These are phyloP conservation scores for Amphipyra tragopoginis DNA, from an alignment of 2,888 invertebrate genomes.

Conservation along the genomic window DNA sequence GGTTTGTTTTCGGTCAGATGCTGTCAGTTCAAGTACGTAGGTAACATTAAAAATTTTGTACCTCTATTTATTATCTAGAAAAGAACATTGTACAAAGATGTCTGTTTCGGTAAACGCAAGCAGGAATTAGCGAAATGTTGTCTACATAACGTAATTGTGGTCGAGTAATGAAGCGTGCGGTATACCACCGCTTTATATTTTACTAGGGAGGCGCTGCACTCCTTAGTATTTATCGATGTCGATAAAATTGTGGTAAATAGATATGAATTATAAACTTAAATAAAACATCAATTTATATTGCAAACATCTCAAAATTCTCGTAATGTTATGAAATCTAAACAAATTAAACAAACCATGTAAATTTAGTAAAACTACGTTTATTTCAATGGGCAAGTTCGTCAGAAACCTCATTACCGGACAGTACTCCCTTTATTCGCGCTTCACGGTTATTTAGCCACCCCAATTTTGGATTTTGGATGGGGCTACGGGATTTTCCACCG, in stretches of 20 bases:
- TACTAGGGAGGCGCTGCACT: not conserved
- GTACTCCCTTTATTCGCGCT: slow-evolving; percentile 54
- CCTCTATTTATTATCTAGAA: too few relatives aligned
- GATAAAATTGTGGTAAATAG: slow-evolving; percentile 3
- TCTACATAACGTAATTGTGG: not conserved
- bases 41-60: too few relatives aligned
- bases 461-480: slow-evolving; percentile 23
- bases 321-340: not conserved
- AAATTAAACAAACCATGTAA: slow-evolving; percentile 32
- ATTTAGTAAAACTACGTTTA: slow-evolving; percentile 29
- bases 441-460: slow-evolving; percentile 60
- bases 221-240: slow-evolving; percentile 15
- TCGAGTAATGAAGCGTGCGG: slow-evolving; percentile 6
- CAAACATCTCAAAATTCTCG: too few relatives aligned
- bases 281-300: not conserved
- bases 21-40: too few relatives aligned
- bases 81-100: too few relatives aligned
- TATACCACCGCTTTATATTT: slow-evolving; percentile 2
- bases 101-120: not conserved
- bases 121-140: not conserved
- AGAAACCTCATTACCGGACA: slow-evolving; percentile 46
- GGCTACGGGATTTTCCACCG: slow-evolving; percentile 44
- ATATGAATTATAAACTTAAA: too few relatives aligned
- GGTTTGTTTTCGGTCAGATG: too few relatives aligned
- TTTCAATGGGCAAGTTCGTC: slow-evolving; percentile 41